Evolutionary conservation across 2,113 vertebrate species (phyloP).

Genomic region (Carlito syrichta): DNA sequence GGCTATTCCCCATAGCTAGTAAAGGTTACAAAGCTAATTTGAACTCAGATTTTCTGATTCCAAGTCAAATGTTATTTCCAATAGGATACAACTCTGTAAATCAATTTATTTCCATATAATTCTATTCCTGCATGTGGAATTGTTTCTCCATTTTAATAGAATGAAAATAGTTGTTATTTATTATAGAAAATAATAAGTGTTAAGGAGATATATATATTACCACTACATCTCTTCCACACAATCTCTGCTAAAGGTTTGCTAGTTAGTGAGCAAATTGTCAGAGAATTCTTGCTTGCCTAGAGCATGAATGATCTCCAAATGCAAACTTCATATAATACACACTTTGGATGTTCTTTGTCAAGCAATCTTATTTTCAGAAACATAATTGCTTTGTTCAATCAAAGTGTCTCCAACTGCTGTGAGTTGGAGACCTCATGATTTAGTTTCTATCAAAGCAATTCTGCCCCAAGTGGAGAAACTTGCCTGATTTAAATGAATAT

Average conservation of each 20-base stretch:
- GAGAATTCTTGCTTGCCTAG: not conserved
- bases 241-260: not conserved
- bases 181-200: not conserved
- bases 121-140: not conserved
- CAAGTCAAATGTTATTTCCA: not conserved
- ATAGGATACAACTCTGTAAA: not conserved
- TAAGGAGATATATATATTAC: not conserved
- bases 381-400: constrained; percentile 61
- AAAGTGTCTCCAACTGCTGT: constrained; percentile 49
- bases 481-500: constrained; percentile 57
- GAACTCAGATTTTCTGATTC: not conserved
- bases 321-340: not conserved
- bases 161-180: not conserved
- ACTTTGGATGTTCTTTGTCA: constrained; percentile 40
- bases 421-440: constrained; percentile 41
- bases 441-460: constrained; percentile 62
- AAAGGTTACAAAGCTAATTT: not conserved
- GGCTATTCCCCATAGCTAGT: not conserved
- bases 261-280: not conserved
- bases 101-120: not conserved
- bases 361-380: constrained; percentile 33
- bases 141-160: not conserved
- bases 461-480: constrained; percentile 42
- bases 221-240: not conserved
- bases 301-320: constrained; percentile 4